A percentile compares a stretch with the other conserved stretches of the same genome.
Evolutionary conservation across 2,888 invertebrate species (phyloP).

Genomic region (Hartigia nigra): DNA sequence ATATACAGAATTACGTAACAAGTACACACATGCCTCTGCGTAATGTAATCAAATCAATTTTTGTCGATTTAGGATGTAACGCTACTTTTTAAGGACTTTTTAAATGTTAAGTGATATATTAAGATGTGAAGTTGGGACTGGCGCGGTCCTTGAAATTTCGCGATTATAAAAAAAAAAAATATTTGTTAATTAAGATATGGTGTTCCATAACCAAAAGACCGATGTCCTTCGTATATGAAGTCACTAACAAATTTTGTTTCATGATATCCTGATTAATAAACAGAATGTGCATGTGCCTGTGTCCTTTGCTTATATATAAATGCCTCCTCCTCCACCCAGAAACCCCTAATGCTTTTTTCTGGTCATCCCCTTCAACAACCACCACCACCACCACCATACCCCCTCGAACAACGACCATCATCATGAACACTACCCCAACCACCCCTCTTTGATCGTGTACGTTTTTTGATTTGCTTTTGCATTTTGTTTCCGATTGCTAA

Average conservation of each 20-base stretch:
- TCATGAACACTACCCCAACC: background rate
- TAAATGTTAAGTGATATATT: constrained; percentile 15
- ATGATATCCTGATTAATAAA: constrained; percentile 65
- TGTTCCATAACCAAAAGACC: constrained; percentile 36
- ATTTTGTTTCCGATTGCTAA: constrained; percentile 49
- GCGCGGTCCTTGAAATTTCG: constrained; percentile 31
- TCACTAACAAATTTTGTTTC: constrained; percentile 57
- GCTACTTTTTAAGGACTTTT: constrained; percentile 13
- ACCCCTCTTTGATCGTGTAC: constrained; percentile 5
- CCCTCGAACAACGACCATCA: background rate
- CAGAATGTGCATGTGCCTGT: constrained; percentile 66
- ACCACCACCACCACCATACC: no score
- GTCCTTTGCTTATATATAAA: constrained; percentile 49
- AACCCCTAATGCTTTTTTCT: constrained; percentile 19
- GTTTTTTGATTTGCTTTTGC: constrained; percentile 44
- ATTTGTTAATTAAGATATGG: constrained; percentile 40
- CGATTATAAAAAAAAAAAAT: constrained; percentile 18
- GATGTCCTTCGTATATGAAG: constrained; percentile 29
- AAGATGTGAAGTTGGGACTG: constrained; percentile 23
- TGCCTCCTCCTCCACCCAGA: no score
- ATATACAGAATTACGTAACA: background rate
- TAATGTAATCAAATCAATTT: constrained; percentile 46
- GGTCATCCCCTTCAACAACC: background rate
- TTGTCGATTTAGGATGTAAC: constrained; percentile 1
- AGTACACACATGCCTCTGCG: constrained; percentile 47